Evolutionary conservation across 30 jellyfish, hydroid and myxozoan species (phyloP), one percentile per base, ranked within the genome.

Genomic region (Clytia hemisphaerica): DNA sequence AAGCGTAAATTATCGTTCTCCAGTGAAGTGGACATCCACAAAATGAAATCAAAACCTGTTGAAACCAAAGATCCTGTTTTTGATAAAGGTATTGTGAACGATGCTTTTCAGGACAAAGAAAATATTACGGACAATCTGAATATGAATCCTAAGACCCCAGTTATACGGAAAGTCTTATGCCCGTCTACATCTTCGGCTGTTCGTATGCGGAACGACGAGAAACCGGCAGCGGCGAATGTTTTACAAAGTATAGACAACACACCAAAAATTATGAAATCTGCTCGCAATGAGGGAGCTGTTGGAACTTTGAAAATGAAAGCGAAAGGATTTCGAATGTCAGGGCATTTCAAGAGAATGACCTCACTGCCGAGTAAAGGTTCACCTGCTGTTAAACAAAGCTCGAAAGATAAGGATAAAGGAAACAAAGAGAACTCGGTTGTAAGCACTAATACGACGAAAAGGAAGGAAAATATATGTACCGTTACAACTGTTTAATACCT

Each of bases 81-180:
- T 33, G 76, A 45, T n/a, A 69, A 44, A 21, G 46, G 46, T 24
- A 54, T 47, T 4, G 18, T 28, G 25, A 48, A 69, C 74, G 57
- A 42, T 50, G 28, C 67, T 16, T 34, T 54, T 29, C 26, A 24
- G 2, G 75, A 69, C 6, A 26, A 69, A 69, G 0, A 34, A 15
- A 45, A 32, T 18, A 27, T 67, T 35, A 7, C 45, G 1, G 64
- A 42, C n/a, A 24, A n/a, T n/a, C n/a, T n/a, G n/a, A n/a, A n/a
- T n/a, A n/a, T n/a, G n/a, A n/a, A n/a, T n/a, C n/a, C 18, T 3
- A 37, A 40, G 31, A 69, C 81, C 10, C 81, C 81, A 24, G 26
- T 69, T 47, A 69, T 69, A 18, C 47, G 54, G 22, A 69, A 69
- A 31, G n/a, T 54, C n/a, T 34, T 69, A 21, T 49, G 29, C n/a